These are phyloP conservation scores for Morpho helenor DNA, from an alignment of 2,888 invertebrate species.

Conservation along the genomic window DNA sequence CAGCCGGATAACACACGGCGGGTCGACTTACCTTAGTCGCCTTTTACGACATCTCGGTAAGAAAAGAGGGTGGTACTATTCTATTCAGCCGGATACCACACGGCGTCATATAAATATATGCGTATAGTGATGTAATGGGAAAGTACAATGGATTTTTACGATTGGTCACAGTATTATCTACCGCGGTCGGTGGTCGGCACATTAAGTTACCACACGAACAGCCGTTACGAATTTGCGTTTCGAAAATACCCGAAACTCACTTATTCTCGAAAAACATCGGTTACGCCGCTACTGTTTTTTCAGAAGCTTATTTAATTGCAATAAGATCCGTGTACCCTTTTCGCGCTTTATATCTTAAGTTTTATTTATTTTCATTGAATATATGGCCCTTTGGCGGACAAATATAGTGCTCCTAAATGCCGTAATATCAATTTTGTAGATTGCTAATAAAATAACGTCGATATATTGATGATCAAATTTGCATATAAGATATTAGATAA, in stretches of 20 bases:
- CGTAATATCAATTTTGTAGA: no score
- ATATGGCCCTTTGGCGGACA: not conserved
- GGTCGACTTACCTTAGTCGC: no score
- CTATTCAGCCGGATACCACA: no score
- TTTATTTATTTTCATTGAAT: no score
- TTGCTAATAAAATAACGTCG: no score
- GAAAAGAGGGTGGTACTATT: no score
- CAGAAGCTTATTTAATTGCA: not conserved
- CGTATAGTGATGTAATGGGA: slow-evolving; percentile 14
- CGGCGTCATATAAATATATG: no score
- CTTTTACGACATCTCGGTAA: no score
- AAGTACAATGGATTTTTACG: slow-evolving; percentile 41
- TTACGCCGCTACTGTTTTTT: slow-evolving; percentile 32
- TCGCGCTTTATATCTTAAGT: not conserved
- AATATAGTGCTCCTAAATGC: not conserved
- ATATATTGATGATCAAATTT: no score
- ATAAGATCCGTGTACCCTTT: not conserved
- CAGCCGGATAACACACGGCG: no score
- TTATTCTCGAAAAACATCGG: slow-evolving; percentile 44
- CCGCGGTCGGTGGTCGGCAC: slow-evolving; percentile 56
- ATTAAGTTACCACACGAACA: slow-evolving; percentile 36
- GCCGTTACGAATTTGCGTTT: slow-evolving; percentile 56
- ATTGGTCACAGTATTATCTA: slow-evolving; percentile 47
- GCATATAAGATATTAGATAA: no score
- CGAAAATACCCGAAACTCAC: slow-evolving; percentile 42